These are phyloP conservation scores for Spongilla lacustris DNA, from an alignment of 37 sponge, comb jelly and placozoan genomes.

Conservation along the genomic window DNA sequence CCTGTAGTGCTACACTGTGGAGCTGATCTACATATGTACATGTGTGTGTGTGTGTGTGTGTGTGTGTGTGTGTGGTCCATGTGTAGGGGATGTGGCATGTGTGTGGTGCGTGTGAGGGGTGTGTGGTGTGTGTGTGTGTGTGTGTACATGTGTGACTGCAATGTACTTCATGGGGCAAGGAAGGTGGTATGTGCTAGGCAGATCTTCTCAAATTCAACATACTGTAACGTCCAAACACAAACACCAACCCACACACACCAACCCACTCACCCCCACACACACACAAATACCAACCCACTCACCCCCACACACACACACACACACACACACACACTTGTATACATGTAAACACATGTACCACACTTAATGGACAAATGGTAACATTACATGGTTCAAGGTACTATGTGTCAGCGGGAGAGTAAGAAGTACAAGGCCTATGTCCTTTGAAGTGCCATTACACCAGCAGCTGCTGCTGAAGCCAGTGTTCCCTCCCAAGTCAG, in stretches of 20 bases:
- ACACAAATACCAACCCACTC: conserved; percentile 3
- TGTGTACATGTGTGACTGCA: neutral
- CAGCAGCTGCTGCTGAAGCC: too few relatives aligned
- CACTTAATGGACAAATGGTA: too few relatives aligned
- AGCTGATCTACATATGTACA: neutral
- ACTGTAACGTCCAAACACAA: conserved; percentile 4
- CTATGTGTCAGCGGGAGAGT: too few relatives aligned
- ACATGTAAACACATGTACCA: too few relatives aligned
- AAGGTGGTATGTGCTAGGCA: too few relatives aligned
- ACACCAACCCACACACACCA: neutral
- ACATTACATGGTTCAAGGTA: too few relatives aligned
- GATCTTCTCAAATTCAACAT: neutral
- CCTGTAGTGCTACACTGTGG: neutral
- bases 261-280: conserved; percentile 11
- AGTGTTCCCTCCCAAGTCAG: too few relatives aligned
- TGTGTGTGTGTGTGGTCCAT: conserved; percentile 4
- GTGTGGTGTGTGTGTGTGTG: neutral
- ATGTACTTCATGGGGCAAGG: too few relatives aligned
- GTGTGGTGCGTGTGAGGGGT: too few relatives aligned
- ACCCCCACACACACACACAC: neutral
- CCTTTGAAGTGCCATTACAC: too few relatives aligned
- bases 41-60: conserved; percentile 5
- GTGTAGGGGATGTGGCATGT: too few relatives aligned
- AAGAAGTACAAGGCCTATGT: too few relatives aligned
- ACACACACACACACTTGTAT: conserved; percentile 17